Evolutionary conservation across 2,888 invertebrate genomes (phyloP).

Genomic region (Nysson spinosus): DNA sequence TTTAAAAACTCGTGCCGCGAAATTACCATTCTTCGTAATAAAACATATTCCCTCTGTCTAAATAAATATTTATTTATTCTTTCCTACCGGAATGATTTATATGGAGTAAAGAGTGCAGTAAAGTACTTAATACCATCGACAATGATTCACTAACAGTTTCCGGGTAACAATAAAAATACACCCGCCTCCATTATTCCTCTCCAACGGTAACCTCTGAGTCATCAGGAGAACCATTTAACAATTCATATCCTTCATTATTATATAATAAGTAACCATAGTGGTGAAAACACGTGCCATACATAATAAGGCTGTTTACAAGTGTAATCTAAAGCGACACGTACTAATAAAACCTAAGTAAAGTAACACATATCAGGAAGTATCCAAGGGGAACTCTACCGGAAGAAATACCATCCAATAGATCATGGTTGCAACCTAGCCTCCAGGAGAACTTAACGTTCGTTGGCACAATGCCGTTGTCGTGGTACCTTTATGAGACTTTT

Average conservation of each 20-base stretch:
- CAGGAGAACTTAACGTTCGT: constrained; percentile 2
- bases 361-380: neutral
- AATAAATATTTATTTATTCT: constrained; percentile 41
- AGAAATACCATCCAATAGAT: constrained; percentile 38
- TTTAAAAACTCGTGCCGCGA: constrained; percentile 21
- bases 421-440: constrained; percentile 33
- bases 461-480: constrained; percentile 16
- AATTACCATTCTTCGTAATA: constrained; percentile 26
- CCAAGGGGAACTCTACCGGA: neutral
- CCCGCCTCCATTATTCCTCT: too few species aligned
- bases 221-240: too few species aligned
- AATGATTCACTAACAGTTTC: neutral
- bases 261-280: too few species aligned
- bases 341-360: too few species aligned
- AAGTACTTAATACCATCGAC: constrained; percentile 2
- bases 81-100: constrained; percentile 14
- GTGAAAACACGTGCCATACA: too few species aligned
- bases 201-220: too few species aligned
- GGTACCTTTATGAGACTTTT: constrained; percentile 59
- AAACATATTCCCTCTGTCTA: constrained; percentile 46
- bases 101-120: constrained; percentile 31
- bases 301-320: too few species aligned
- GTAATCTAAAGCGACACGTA: too few species aligned
- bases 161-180: too few species aligned
- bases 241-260: too few species aligned